Evolutionary conservation across 2,797 vertebrate species (phyloP).

Genomic region (Borostomias antarcticus): DNA sequence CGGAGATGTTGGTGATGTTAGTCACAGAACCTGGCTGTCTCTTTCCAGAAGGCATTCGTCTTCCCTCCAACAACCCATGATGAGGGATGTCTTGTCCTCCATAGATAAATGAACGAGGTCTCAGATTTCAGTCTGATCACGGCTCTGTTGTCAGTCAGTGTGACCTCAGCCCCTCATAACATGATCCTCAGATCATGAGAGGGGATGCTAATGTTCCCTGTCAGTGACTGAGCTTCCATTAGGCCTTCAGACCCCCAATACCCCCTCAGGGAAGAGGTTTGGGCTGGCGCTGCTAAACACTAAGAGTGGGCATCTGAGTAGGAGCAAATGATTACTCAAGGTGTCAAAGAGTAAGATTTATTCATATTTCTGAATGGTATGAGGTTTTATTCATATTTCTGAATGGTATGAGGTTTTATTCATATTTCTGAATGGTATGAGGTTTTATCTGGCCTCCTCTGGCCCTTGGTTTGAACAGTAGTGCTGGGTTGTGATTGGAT

Average conservation of each 20-base stretch:
- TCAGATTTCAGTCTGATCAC: conserved; percentile 5
- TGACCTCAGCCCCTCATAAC: neutral
- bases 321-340: neutral
- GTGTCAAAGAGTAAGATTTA: neutral
- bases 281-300: neutral
- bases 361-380: conserved; percentile 1
- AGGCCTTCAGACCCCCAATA: neutral
- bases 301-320: neutral
- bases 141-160: neutral
- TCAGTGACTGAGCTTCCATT: conserved; percentile 12
- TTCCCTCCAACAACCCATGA: neutral
- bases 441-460: neutral
- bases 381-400: neutral
- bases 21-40: neutral
- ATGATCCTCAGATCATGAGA: neutral
- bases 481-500: neutral
- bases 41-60: neutral
- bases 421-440: conserved; percentile 2
- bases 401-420: neutral
- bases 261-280: neutral
- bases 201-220: neutral
- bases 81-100: neutral
- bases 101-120: neutral
- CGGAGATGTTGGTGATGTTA: neutral
- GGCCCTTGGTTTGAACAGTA: neutral